These are phyloP conservation scores for Gallinago media DNA, from an alignment of 2,113 vertebrate genomes.

Conservation along the genomic window DNA sequence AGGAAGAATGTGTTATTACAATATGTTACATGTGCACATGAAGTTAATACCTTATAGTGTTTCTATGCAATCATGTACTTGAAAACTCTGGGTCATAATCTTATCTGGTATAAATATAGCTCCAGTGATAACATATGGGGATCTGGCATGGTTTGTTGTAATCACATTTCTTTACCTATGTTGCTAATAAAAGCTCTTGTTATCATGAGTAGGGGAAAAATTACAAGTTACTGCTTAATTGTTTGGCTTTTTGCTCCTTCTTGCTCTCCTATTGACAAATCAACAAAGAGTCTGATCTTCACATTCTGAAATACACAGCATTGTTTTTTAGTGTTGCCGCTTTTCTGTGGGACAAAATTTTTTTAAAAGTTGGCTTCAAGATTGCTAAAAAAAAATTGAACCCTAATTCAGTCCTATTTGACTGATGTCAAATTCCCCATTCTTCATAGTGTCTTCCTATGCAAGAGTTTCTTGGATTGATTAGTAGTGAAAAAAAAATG, in stretches of 20 bases:
- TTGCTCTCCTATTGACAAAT: background rate
- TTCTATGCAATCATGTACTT: conserved; percentile 34
- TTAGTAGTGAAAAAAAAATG: background rate
- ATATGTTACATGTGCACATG: background rate
- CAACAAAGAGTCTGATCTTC: background rate
- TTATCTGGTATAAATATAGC: conserved; percentile 61
- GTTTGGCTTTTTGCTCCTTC: background rate
- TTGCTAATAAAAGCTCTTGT: conserved; percentile 57
- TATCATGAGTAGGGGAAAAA: conserved; percentile 29
- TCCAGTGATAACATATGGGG: background rate
- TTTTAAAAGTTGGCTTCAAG: background rate
- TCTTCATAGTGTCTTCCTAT: background rate
- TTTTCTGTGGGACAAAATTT: background rate
- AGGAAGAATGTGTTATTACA: background rate
- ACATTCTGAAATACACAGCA: background rate
- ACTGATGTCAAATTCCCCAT: background rate
- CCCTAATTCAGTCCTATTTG: background rate
- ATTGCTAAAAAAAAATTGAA: background rate
- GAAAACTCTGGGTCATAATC: conserved; percentile 39
- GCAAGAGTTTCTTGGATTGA: background rate
- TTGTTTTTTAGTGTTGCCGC: background rate
- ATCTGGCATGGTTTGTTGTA: conserved; percentile 48
- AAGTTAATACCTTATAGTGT: conserved; percentile 19
- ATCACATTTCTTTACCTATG: conserved; percentile 63
- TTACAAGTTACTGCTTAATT: conserved; percentile 17